A percentile compares a stretch with the other conserved stretches of the same genome.
Evolutionary conservation across 2,113 vertebrate genomes (phyloP).

Genomic region (Corapipo altera): DNA sequence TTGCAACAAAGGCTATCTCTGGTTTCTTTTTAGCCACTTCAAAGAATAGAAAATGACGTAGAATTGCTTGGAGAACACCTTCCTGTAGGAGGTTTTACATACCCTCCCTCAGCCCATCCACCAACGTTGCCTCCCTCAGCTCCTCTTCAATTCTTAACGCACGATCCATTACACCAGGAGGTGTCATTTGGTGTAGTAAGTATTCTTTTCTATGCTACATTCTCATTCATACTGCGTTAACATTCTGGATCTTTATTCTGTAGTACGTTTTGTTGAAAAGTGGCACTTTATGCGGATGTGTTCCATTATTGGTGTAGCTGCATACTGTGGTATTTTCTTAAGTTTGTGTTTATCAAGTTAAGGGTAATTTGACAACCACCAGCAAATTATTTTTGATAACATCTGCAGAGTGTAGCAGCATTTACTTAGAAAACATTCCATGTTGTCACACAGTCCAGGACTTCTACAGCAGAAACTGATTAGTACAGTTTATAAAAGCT

Average conservation of each 20-base stretch:
- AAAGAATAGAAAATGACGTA: constrained; percentile 97
- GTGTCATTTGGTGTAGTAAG: constrained; percentile 93
- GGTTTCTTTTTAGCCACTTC: constrained; percentile 80
- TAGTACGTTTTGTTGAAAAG: neutral
- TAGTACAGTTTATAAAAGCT: neutral
- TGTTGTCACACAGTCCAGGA: neutral
- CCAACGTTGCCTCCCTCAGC: constrained; percentile 88
- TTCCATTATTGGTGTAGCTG: neutral
- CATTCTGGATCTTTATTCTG: neutral
- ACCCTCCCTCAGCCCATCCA: constrained; percentile 87
- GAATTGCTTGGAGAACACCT: constrained; percentile 94
- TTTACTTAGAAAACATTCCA: neutral
- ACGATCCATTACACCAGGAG: constrained; percentile 93
- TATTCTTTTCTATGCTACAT: neutral
- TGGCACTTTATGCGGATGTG: neutral
- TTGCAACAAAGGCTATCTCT: neutral
- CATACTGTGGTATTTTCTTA: neutral
- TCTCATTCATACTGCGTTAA: neutral
- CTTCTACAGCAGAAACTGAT: neutral
- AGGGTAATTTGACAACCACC: neutral
- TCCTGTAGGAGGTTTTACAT: constrained; percentile 90
- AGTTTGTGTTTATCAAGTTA: neutral
- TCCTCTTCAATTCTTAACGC: constrained; percentile 92
- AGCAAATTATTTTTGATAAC: neutral
- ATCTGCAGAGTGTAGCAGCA: neutral